Evolutionary conservation across 2,888 invertebrate genomes (phyloP), one percentile per base, ranked within the genome.

Genomic region (Atrina japonica): DNA sequence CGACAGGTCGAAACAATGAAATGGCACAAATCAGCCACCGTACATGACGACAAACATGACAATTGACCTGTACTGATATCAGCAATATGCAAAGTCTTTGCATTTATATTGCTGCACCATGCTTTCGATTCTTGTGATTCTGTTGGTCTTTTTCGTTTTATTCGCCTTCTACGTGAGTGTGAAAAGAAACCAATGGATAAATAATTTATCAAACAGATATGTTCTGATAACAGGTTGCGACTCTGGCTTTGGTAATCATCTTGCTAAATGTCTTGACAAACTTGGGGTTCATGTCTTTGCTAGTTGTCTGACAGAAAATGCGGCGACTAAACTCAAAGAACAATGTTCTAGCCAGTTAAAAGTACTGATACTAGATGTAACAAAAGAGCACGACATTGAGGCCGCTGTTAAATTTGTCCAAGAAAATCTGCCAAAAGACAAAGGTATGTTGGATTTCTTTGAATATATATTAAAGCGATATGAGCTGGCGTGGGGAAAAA

Each of bases 221-320:
- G 71, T 71, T 27, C 47, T 74, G 11, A 43, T 75, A n/a, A 75
- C 75, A 43, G 77, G 77, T 14, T 75, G 77, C 64, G 77, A 77
- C 56, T 52, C 72, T 9, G 77, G 77, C 16, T 77, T 77, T 29
- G 77, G 75, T 11, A 61, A 66, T 29, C 47, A 52, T 2, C 53
- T 77, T 5, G 75, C 75, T 6, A 55, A 53, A 18, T 56, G 59
- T 2, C 61, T 77, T 49, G 75, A 74, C 43, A 64, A 70, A n/a
- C 52, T 59, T 18, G 77, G 77, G 0, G 70, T 72, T 3, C 65
- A 55, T 23, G 75, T 75, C 1, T 73, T 73, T 40, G 77, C 77
- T 1, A 65, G 66, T n/a, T 75, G 75, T 21, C 50, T 77, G 9
- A 70, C 64, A 6, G 55, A 75, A 40, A 63, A 63, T n/a, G 73